Conservation (phyloP, 2,888 invertebrate genomes). For the Tortricodes alternella region DNA sequence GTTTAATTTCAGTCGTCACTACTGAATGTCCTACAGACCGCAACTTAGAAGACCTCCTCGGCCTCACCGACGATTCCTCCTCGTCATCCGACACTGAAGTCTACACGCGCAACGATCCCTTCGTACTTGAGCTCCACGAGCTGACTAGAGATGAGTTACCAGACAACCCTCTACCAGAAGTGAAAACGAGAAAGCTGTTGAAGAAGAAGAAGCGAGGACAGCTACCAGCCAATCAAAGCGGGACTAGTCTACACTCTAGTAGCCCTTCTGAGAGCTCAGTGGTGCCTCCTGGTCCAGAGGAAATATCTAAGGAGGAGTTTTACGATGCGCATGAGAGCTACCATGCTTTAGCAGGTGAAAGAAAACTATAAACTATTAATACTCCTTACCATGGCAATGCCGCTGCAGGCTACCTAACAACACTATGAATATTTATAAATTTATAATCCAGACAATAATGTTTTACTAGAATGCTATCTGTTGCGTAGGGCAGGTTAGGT, state of each 20-base stretch:
- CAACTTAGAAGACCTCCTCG: constrained; percentile 39
- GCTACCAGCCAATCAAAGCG: constrained; percentile 32
- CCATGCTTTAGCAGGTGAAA: constrained; percentile 53
- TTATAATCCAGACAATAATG: background rate
- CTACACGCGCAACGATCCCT: constrained; percentile 42
- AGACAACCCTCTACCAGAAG: constrained; percentile 17
- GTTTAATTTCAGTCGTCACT: too few relatives aligned
- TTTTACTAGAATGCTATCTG: background rate
- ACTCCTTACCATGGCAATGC: too few relatives aligned
- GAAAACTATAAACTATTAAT: too few relatives aligned
- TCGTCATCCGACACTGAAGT: constrained; percentile 40
- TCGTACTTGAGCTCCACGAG: constrained; percentile 57
- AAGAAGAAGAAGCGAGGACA: constrained; percentile 44
- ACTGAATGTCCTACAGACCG: background rate
- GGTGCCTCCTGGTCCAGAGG: constrained; percentile 35
- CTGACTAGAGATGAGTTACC: constrained; percentile 46
- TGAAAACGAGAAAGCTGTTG: constrained; percentile 43
- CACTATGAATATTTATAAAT: too few relatives aligned
- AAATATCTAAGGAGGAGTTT: constrained; percentile 53
- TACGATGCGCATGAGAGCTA: constrained; percentile 66
- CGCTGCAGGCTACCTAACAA: too few relatives aligned
- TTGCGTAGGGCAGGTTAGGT: background rate
- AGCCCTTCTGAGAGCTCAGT: constrained; percentile 43
- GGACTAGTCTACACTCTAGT: constrained; percentile 39
- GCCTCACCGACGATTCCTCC: constrained; percentile 43